Evolutionary conservation across 2,113 vertebrate species (phyloP), one percentile per base, ranked within the genome.

Genomic region (Carassius carassius): DNA sequence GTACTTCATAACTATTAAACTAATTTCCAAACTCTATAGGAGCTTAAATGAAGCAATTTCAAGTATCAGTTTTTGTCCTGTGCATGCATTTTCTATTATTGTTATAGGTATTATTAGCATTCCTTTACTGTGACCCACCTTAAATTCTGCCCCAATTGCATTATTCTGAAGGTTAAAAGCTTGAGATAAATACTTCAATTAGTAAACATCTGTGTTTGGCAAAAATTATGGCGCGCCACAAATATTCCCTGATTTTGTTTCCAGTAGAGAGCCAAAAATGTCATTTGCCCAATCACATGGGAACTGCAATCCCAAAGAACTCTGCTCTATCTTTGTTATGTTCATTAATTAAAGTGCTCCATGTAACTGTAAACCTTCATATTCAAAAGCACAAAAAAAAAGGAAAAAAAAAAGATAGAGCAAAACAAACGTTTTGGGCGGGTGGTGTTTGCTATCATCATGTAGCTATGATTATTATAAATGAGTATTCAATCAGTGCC

Each of bases 131-230:
- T 10, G 32, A 67, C 14, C 65, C 65, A 41, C 19, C 69, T 72
- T 41, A 44, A 72, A 44, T n/a, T 41, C 16, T 44, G 35, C 17
- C 0, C 19, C 5, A 70, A 41, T 41, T 19, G 19, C 84, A 81
- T 89, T 90, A 41, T 78, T 77, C 89, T 90, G 91, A 91, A 92
- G 89, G 89, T 89, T 37, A 88, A 90, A 87, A 81, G 77, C 75
- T 87, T 86, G 74, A 89, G 84, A 90, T 84, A 89, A 90, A 89
- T 84, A 88, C 83, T 84, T 75, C 77, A 85, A 85, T 87, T 78
- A 86, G 85, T 82, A 60, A 90, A 88, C 90, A 91, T 90, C 88
- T 91, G 90, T 84, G 88, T 89, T 90, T 90, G 88, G 84, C 67
- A 89, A 70, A 81, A 2, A 70, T 54, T 29, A 41, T 75, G 77